These are phyloP conservation scores for Phocoena phocoena DNA, from an alignment of 2,113 vertebrate genomes.

Conservation along the genomic window DNA sequence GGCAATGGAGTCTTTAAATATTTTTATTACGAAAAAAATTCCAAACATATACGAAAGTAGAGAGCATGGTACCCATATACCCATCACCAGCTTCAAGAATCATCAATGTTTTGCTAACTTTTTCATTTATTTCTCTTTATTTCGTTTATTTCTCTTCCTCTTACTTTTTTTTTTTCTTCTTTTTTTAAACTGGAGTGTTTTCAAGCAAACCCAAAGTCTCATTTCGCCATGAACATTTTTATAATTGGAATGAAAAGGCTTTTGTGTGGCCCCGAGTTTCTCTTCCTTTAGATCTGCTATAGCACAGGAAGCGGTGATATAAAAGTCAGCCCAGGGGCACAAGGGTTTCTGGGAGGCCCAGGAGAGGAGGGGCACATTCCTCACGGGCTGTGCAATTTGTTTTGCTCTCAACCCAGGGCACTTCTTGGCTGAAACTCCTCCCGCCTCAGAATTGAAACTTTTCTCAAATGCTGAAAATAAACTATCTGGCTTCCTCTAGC, in stretches of 20 bases:
- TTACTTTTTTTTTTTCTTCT: neutral
- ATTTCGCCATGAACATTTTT: neutral
- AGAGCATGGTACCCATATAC: neutral
- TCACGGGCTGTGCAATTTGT: neutral
- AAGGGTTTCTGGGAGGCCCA: neutral
- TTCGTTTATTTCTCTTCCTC: neutral
- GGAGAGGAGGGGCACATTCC: neutral
- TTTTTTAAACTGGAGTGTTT: neutral
- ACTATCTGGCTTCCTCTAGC: constrained; percentile 2
- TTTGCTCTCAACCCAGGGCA: neutral
- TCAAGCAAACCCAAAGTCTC: constrained; percentile 10
- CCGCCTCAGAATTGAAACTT: neutral
- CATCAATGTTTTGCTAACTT: neutral
- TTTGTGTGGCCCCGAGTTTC: neutral
- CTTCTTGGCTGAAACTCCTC: neutral
- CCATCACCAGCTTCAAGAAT: neutral
- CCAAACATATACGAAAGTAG: neutral
- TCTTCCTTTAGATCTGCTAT: neutral
- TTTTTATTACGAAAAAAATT: neutral
- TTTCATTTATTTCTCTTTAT: neutral
- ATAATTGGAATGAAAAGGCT: constrained; percentile 22
- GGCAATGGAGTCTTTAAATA: neutral
- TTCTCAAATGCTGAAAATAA: neutral
- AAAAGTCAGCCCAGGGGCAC: neutral
- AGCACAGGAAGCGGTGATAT: neutral